Percentiles rank a stretch among this genome's conserved stretches.
Conservation (phyloP, 2,113 vertebrate genomes). For the Brachypodius melanocephalos region DNA sequence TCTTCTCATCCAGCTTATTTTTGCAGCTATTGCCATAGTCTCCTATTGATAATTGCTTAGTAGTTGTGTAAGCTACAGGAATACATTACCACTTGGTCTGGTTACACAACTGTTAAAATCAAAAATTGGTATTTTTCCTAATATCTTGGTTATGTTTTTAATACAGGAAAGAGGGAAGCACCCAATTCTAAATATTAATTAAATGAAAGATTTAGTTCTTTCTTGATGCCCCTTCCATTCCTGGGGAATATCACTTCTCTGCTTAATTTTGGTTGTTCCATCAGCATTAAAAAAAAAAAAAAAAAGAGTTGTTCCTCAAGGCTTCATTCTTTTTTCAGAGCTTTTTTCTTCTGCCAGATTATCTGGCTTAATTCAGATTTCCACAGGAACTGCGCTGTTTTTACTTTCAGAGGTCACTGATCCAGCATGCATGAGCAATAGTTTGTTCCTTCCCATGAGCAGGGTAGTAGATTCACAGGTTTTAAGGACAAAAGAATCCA, state of each 20-base stretch:
- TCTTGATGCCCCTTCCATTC: not conserved
- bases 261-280: not conserved
- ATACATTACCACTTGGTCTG: not conserved
- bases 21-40: not conserved
- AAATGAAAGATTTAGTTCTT: not conserved
- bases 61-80: not conserved
- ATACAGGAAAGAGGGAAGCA: rapidly evolving
- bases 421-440: not conserved
- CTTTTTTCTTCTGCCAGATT: not conserved
- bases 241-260: not conserved
- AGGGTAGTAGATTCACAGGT: not conserved
- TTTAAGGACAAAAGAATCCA: not conserved
- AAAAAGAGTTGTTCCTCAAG: not conserved
- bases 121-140: not conserved
- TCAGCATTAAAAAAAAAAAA: not conserved
- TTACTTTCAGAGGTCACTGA: not conserved
- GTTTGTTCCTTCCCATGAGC: not conserved
- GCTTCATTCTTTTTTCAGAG: not conserved
- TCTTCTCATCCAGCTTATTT: not conserved
- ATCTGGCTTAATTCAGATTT: not conserved
- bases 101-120: not conserved
- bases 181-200: not conserved
- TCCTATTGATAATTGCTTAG: not conserved
- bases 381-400: not conserved
- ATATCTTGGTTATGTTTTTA: not conserved